phyloP scores from a whole-genome alignment of 2,888 invertebrate genomes.

The Koerneria pararmatus region DNA sequence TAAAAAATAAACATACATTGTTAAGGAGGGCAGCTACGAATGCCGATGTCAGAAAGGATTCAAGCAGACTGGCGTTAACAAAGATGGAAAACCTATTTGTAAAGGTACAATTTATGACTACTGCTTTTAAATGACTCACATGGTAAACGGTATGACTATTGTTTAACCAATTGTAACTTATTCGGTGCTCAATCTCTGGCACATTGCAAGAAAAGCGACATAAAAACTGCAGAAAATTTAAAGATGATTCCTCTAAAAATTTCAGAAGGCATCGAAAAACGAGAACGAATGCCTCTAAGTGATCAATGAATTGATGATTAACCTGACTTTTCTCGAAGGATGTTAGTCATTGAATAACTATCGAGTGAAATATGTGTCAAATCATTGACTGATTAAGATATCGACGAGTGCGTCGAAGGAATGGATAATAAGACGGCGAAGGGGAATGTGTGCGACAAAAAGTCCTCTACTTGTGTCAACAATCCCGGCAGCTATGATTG shows the following conservation, averaged over 20 bases:
- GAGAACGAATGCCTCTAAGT: no score
- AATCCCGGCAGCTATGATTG: background rate
- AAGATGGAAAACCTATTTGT: slow-evolving; percentile 21
- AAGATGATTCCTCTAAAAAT: background rate
- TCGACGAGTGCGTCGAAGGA: slow-evolving; percentile 22
- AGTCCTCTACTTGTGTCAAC: background rate
- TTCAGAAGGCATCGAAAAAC: no score
- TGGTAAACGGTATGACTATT: no score
- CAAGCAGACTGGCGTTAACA: slow-evolving; percentile 10
- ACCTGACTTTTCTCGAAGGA: no score
- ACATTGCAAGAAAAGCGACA: background rate
- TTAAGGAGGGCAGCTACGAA: slow-evolving; percentile 23
- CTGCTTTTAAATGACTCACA: no score
- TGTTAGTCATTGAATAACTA: no score
- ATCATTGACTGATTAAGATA: slow-evolving; percentile 15
- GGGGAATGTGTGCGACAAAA: background rate
- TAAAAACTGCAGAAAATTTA: background rate
- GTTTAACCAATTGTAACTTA: no score
- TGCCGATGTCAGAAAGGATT: slow-evolving; percentile 18
- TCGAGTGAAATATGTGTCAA: no score
- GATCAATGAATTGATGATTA: no score
- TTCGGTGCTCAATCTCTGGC: no score
- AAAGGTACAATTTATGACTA: slow-evolving; percentile 7
- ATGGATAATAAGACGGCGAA: background rate
- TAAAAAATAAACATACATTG: no score